Evolutionary conservation across 2,888 invertebrate species (phyloP), one percentile per base, ranked within the genome.

Genomic region (Heliconius ismenius): DNA sequence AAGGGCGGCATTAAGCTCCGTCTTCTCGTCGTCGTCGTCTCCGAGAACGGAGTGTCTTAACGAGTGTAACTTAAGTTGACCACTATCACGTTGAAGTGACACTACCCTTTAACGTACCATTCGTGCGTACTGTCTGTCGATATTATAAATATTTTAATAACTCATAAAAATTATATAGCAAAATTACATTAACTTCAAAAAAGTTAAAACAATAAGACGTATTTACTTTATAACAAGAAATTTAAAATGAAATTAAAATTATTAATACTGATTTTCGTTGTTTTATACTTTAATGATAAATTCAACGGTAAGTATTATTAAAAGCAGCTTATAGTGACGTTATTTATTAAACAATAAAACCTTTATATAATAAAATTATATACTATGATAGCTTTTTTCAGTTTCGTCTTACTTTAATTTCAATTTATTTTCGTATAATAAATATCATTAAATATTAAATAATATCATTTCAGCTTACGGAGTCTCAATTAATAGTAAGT

Each of bases 131-230:
- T 60, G 7, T 9, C 21, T 13, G 13, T 43, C 11, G 54, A 21
- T 54, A 9, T 60, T 24, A n/a, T 39, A 65, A n/a, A 65, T 43
- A 32, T 68, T 68, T 68, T 68, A 49, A 49, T 49, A 68, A 49
- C 15, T 10, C 68, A 68, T 49, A 49, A 26, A 68, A 49, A 26
- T 1, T 11, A 49, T 49, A 68, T 11, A 18, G 26, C 49, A 28
- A 28, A 68, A 18, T 18, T 4, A 68, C 28, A 68, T 28, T 49
- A 49, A 26, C 15, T 26, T 21, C 4, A 68, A 28, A 68, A 4
- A 49, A 49, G 10, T 28, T 49, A 26, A 21, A 49, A 4, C 21
- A 26, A 49, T 9, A 49, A 49, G 68, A 68, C 68, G 68, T 68
- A 24, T 26, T 24, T 0, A 18, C 3, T 24, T 49, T 49, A 49